Evolutionary conservation across 1,140 invertebrate genomes (phyloP).

Genomic region (Dermatophagoides farinae): DNA sequence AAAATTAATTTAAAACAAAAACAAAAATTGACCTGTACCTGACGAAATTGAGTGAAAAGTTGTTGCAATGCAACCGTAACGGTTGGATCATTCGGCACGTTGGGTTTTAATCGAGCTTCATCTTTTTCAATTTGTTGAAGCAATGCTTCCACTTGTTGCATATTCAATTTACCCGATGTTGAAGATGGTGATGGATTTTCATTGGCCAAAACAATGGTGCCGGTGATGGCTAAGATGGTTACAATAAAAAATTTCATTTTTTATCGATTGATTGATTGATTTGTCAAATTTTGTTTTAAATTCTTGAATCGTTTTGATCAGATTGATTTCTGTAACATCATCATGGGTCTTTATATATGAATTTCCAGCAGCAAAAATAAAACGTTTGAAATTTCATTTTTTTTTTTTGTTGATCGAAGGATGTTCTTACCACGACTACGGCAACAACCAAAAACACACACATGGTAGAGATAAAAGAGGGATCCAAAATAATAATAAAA

Average conservation of each 20-base stretch:
- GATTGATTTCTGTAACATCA: neutral
- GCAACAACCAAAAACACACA: neutral
- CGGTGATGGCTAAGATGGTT: no score
- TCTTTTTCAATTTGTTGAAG: neutral
- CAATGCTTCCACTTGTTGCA: neutral
- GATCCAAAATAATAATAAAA: no score
- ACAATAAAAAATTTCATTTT: conserved; percentile 3
- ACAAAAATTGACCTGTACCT: neutral
- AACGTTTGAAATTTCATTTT: no score
- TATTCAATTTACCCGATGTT: neutral
- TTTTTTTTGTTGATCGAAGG: no score
- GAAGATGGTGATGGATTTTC: neutral
- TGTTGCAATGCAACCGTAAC: neutral
- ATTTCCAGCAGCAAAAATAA: neutral
- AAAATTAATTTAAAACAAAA: neutral
- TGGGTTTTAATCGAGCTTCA: neutral
- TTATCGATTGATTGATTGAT: neutral
- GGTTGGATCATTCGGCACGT: neutral
- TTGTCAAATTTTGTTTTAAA: neutral
- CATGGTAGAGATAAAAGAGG: no score
- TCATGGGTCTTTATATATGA: neutral
- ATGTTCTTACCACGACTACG: no score
- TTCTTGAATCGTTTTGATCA: neutral
- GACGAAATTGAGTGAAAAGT: neutral
- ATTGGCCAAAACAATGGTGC: neutral